Evolutionary conservation across 2,888 invertebrate genomes (phyloP).

Genomic region (Biston stratarius): DNA sequence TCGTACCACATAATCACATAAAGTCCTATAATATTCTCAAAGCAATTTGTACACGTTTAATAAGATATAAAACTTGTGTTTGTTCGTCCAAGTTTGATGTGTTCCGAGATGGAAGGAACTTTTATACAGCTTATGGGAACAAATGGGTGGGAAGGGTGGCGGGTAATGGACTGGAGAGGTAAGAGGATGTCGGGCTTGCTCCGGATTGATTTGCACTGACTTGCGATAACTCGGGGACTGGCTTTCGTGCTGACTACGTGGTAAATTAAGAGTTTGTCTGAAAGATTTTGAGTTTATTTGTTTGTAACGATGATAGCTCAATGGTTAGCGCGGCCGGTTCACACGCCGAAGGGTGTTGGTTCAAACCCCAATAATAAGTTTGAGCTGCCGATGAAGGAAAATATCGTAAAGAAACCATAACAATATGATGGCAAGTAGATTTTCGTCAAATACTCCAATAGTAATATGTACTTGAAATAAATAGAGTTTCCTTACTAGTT

Average conservation of each 20-base stretch:
- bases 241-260: not conserved
- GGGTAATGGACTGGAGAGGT: conserved; percentile 38
- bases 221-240: conserved; percentile 18
- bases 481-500: conserved; percentile 56
- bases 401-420: too few species aligned
- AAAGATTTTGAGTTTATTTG: too few species aligned
- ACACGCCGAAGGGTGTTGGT: too few species aligned
- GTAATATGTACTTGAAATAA: not conserved
- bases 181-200: conserved; percentile 14
- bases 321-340: too few species aligned
- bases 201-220: conserved; percentile 25
- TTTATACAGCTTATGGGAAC: conserved; percentile 32
- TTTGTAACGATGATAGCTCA: too few species aligned
- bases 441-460: too few species aligned
- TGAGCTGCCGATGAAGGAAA: too few species aligned
- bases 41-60: conserved; percentile 31
- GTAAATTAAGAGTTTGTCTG: not conserved
- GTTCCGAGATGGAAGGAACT: conserved; percentile 27
- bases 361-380: too few species aligned
- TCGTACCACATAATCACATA: not conserved
- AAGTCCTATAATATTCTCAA: conserved; percentile 9
- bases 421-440: too few species aligned
- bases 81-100: conserved; percentile 37
- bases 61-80: conserved; percentile 32
- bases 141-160: conserved; percentile 20